Base-by-base conservation (phyloP, 2,888 invertebrate species). In the Lasioglossum lativentre region DNA sequence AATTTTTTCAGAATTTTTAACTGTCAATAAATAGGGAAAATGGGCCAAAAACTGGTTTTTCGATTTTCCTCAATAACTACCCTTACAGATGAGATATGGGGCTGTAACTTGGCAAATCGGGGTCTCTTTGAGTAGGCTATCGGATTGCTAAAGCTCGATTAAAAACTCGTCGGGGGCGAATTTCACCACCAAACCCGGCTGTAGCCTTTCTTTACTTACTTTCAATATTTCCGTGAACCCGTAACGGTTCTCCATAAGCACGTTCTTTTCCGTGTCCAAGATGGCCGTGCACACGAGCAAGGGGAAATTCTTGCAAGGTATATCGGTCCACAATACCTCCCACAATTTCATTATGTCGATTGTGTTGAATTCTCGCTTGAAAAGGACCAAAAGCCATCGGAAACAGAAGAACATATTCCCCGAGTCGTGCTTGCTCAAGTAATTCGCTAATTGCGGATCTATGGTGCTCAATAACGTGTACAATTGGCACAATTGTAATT, bases 341-440 rank as follows among this genome's bases (percentile, higher is more conserved):
- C 99, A 99, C 86, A 99, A 95, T 93, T 97, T 97, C 96, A 98
- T 97, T 76, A 98, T 97, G 94, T 99, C 98, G 8, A 96, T 96
- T 86, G 98, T 97, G 38, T 97, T 97, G 94, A 99, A 98, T 95
- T 99, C 99, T 88, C 99, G 96, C 95, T 99, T 99, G 95, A 99
- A 99, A 95, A 98, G 97, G 14, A 99, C 99, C 19, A 99, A 96
- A 45, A 99, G 96, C 99, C 99, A 99, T 16, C 99, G 98, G 96
- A 99, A 99, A 95, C 99, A 99, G 96, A 99, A 99, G 95, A 99
- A 99, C 98, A 99, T 98, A 95, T 99, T 99, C 8, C 98, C 98
- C 2, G 98, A 98, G 91, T 99, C 98, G 94, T 98, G 98, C 85
- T 96, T 96, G 80, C 97, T 97, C 87, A 99, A 96, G 95, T 99